Evolutionary conservation across 2,888 invertebrate species (phyloP).

Genomic region (Sesia apiformis): DNA sequence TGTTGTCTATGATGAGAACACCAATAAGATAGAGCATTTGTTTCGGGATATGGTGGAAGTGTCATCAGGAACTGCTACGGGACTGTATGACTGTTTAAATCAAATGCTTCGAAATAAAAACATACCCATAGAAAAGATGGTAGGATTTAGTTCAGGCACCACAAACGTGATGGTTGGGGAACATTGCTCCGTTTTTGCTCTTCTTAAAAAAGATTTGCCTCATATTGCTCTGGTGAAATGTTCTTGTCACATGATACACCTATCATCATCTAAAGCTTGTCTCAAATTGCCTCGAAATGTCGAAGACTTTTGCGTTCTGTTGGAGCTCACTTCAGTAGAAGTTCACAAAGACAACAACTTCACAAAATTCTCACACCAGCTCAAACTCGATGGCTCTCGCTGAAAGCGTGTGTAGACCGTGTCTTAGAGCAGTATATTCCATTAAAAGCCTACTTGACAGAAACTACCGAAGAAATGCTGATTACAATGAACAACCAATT

Average conservation of each 20-base stretch:
- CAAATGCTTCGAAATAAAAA: conserved; percentile 10
- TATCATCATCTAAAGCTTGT: conserved; percentile 27
- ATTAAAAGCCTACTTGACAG: conserved; percentile 20
- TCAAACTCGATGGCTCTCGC: conserved; percentile 27
- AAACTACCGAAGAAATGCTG: conserved; percentile 11
- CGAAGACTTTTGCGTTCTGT: conserved; percentile 11
- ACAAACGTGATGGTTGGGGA: conserved; percentile 24
- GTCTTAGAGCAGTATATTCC: conserved; percentile 27
- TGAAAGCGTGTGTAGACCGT: conserved; percentile 27
- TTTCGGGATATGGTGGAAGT: conserved; percentile 15
- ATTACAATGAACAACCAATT: conserved; percentile 16
- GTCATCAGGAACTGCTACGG: conserved; percentile 8
- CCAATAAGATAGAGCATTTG: conserved; percentile 3
- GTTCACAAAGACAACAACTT: conserved; percentile 8
- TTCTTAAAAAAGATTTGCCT: conserved; percentile 12
- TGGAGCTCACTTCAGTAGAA: conserved; percentile 11
- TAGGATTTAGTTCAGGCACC: conserved; percentile 24
- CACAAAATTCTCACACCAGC: conserved; percentile 20
- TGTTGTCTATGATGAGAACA: conserved; percentile 2
- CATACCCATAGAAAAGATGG: conserved; percentile 16
- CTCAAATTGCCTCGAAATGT: conserved; percentile 21
- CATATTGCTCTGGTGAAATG: conserved; percentile 26
- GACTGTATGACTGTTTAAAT: conserved; percentile 8
- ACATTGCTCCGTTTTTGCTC: conserved; percentile 10
- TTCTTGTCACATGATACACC: conserved; percentile 28